A percentile compares a stretch with the other conserved stretches of the same genome.
Evolutionary conservation across 2,797 vertebrate species (phyloP).

Genomic region (Lacerta viridis): DNA sequence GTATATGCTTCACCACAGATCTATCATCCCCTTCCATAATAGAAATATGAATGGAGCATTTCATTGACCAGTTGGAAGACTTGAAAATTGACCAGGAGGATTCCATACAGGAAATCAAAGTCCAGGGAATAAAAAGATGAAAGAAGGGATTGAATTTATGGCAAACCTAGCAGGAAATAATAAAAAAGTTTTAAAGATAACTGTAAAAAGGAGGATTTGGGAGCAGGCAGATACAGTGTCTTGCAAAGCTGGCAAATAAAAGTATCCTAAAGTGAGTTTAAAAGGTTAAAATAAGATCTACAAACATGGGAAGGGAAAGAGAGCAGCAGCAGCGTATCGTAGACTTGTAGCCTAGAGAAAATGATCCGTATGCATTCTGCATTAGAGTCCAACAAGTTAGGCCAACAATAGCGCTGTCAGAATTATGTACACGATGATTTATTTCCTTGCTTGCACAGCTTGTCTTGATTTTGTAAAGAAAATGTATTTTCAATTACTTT

Average conservation of each 20-base stretch:
- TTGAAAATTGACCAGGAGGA: neutral
- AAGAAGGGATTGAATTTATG: neutral
- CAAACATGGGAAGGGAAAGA: neutral
- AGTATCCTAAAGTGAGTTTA: conserved; percentile 7
- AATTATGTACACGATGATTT: conserved; percentile 30
- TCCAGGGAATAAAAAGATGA: conserved; percentile 14
- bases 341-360: neutral
- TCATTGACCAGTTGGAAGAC: neutral
- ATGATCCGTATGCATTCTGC: neutral
- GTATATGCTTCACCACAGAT: neutral
- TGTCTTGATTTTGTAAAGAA: conserved; percentile 40
- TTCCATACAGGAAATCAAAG: conserved; percentile 18
- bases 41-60: neutral
- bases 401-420: conserved; percentile 6
- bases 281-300: neutral
- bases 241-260: conserved; percentile 14
- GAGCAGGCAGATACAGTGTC: neutral
- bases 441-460: conserved; percentile 38
- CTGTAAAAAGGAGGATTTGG: neutral
- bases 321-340: neutral
- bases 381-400: neutral
- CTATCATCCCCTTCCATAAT: neutral
- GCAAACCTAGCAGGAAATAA: conserved; percentile 4
- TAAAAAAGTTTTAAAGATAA: conserved; percentile 15
- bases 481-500: conserved; percentile 35